Evolutionary conservation across 2,797 vertebrate genomes (phyloP).

Genomic region (Acrossocheilus wenchowensis): DNA sequence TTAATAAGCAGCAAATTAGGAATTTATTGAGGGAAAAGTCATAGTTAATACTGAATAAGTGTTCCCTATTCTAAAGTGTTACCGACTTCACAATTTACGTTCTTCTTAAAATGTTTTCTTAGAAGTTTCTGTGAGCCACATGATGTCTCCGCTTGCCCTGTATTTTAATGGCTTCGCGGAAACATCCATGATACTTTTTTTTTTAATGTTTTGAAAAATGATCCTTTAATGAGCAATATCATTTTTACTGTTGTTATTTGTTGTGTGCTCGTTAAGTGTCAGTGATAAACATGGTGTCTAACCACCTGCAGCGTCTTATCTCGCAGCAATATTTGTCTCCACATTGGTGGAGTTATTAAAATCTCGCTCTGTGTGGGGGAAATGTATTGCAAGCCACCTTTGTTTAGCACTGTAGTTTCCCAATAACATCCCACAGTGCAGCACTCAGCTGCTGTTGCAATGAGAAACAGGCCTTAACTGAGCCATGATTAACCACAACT

Average conservation of each 20-base stretch:
- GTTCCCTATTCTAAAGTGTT: too few relatives aligned
- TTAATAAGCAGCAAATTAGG: too few relatives aligned
- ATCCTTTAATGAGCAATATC: conserved; percentile 57
- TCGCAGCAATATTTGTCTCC: conserved; percentile 46
- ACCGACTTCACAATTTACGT: conserved; percentile 23
- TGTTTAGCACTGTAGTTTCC: conserved; percentile 41
- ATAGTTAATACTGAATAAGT: too few relatives aligned
- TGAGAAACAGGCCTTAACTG: conserved; percentile 33
- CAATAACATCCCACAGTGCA: conserved; percentile 41
- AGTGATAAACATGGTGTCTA: conserved; percentile 53
- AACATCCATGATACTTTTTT: conserved; percentile 15
- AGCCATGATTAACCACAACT: conserved; percentile 40
- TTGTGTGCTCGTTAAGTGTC: conserved; percentile 51
- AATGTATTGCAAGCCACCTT: conserved; percentile 48
- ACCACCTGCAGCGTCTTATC: conserved; percentile 56
- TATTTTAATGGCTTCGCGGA: conserved; percentile 48
- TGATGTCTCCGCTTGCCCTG: conserved; percentile 24
- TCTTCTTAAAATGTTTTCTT: conserved; percentile 22
- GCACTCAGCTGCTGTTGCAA: conserved; percentile 25
- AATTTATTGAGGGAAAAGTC: too few relatives aligned
- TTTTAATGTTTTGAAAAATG: conserved; percentile 40
- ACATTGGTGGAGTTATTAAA: conserved; percentile 52
- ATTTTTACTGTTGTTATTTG: conserved; percentile 50
- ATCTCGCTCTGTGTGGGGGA: conserved; percentile 50
- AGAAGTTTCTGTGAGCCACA: conserved; percentile 21